Percentiles rank a stretch among this genome's conserved stretches.
These are phyloP conservation scores for Euglossa dilemma DNA, from an alignment of 1,140 invertebrate genomes.

Conservation along the genomic window DNA sequence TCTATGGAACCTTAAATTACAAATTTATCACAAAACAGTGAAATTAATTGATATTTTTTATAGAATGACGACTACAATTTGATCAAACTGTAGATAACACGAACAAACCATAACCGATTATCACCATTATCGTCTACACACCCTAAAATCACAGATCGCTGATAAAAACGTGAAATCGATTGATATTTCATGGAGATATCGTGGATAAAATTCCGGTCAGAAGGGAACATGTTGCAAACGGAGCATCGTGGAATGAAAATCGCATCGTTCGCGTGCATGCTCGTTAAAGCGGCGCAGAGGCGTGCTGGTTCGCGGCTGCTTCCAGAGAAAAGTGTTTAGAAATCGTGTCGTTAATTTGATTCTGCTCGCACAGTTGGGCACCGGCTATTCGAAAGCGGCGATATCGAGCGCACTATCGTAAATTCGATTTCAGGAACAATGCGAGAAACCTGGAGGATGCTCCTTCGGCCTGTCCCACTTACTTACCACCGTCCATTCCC, in stretches of 20 bases:
- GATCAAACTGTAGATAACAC: too few relatives aligned
- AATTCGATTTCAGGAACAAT: constrained; percentile 50
- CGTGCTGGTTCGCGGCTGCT: neutral
- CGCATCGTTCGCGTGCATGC: constrained; percentile 14
- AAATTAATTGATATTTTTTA: too few relatives aligned
- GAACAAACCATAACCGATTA: too few relatives aligned
- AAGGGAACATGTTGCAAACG: too few relatives aligned
- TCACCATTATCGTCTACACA: too few relatives aligned
- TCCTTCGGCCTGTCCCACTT: constrained; percentile 7
- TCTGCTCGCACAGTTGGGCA: constrained; percentile 52
- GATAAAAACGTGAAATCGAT: too few relatives aligned
- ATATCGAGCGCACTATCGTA: constrained; percentile 21
- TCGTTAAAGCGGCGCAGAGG: constrained; percentile 16
- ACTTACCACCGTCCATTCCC: neutral
- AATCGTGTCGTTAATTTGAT: constrained; percentile 60
- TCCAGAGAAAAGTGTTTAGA: constrained; percentile 43
- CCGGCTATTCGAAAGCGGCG: constrained; percentile 55
- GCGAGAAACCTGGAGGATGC: constrained; percentile 4
- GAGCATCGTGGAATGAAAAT: constrained; percentile 5
- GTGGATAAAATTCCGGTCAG: too few relatives aligned
- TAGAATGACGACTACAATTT: too few relatives aligned
- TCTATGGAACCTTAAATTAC: too few relatives aligned
- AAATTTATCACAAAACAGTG: too few relatives aligned
- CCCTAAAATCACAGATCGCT: too few relatives aligned
- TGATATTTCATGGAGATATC: too few relatives aligned